Conservation (phyloP, 2,888 invertebrate species). For the Molorchus minor region DNA sequence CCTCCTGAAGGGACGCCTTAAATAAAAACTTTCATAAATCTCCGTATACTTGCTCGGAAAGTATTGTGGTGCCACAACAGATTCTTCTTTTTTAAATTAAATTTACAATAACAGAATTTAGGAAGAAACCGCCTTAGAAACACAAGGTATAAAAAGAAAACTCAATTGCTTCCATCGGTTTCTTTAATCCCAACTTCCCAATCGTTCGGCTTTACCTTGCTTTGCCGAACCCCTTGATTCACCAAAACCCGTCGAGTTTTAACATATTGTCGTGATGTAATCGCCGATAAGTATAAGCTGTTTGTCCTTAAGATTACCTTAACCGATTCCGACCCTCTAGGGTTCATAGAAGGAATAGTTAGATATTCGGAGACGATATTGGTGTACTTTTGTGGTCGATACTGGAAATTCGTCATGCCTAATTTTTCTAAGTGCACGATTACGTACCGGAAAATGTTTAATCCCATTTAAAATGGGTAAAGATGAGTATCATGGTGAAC, state of each 20-base stretch:
- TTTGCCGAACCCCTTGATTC: slow-evolving; percentile 29
- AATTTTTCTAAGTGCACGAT: slow-evolving; percentile 28
- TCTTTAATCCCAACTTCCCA: slow-evolving; percentile 9
- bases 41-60: no score
- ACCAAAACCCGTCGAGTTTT: slow-evolving; percentile 33
- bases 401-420: slow-evolving; percentile 26
- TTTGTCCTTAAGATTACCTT: slow-evolving; percentile 36
- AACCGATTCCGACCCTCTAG: slow-evolving; percentile 26
- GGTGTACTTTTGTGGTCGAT: slow-evolving; percentile 22
- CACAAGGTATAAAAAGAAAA: no score
- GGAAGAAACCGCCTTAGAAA: no score
- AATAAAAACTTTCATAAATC: no score
- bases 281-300: slow-evolving; percentile 32
- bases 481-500: no score
- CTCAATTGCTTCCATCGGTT: no score
- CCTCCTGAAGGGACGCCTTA: no score
- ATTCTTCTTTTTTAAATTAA: no score
- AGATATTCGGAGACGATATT: slow-evolving; percentile 12
- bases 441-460: slow-evolving; percentile 24
- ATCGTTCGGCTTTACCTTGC: slow-evolving; percentile 21
- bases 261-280: slow-evolving; percentile 35
- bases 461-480: slow-evolving; percentile 16
- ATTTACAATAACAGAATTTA: no score
- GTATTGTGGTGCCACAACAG: no score
- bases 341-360: slow-evolving; percentile 16